These are phyloP conservation scores for Babylonia areolata DNA, from an alignment of 1,140 invertebrate genomes.

Conservation along the genomic window DNA sequence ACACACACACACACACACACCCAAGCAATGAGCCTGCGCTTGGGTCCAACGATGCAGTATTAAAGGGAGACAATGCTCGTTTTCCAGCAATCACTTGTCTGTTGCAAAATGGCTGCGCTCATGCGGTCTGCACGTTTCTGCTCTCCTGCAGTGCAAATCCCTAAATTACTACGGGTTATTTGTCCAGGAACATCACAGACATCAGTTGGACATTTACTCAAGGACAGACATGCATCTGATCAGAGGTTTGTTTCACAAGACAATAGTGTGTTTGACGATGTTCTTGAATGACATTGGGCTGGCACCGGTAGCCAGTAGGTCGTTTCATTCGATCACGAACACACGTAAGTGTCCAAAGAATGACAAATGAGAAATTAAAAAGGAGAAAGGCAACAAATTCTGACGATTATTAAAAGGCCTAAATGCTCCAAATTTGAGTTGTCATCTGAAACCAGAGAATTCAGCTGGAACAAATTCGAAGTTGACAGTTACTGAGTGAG, in stretches of 20 bases:
- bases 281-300: constrained; percentile 33
- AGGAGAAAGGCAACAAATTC: too few species aligned
- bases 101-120: constrained; percentile 41
- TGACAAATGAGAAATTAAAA: too few species aligned
- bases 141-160: neutral
- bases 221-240: neutral
- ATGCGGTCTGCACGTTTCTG: constrained; percentile 36
- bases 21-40: too few species aligned
- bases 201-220: neutral
- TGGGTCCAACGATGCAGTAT: neutral
- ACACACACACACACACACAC: too few species aligned
- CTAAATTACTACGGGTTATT: constrained; percentile 16
- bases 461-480: too few species aligned
- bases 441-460: too few species aligned
- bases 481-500: too few species aligned
- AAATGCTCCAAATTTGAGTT: too few species aligned
- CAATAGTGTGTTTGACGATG: neutral
- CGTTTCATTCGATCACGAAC: neutral
- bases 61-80: constrained; percentile 13
- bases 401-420: too few species aligned
- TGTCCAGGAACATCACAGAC: neutral
- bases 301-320: neutral
- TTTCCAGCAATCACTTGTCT: neutral
- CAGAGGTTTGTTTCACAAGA: neutral
- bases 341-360: too few species aligned